A percentile compares a stretch with the other conserved stretches of the same genome.
Evolutionary conservation across 2,113 vertebrate species (phyloP).

Genomic region (Nyctereutes procyonoides): DNA sequence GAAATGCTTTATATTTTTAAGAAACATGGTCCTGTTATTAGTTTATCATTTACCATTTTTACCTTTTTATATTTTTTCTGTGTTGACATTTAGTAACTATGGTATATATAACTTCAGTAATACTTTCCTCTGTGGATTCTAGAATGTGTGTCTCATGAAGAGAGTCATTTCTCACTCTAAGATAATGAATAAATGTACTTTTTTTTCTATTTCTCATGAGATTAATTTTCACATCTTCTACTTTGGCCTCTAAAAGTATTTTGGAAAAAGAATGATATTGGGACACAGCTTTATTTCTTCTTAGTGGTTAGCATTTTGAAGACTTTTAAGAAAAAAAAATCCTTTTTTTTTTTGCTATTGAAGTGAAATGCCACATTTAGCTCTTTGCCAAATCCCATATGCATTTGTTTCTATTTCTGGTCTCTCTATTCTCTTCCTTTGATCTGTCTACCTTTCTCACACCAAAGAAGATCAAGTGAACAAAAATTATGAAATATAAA

Average conservation of each 20-base stretch:
- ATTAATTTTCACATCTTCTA: slow-evolving; percentile 22
- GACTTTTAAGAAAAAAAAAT: not conserved
- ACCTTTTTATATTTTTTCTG: not conserved
- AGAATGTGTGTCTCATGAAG: not conserved
- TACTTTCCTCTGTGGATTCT: not conserved
- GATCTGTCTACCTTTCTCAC: not conserved
- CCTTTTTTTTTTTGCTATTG: not conserved
- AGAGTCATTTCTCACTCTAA: not conserved
- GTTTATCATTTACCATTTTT: not conserved
- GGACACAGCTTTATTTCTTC: not conserved
- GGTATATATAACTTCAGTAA: not conserved
- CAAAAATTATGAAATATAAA: not conserved
- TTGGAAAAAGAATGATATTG: not conserved
- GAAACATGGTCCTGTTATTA: not conserved
- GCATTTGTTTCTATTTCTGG: not conserved
- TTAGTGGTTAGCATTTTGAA: not conserved
- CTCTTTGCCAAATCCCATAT: not conserved
- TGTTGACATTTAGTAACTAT: slow-evolving; percentile 1
- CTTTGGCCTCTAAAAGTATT: slow-evolving; percentile 17
- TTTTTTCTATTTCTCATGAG: not conserved
- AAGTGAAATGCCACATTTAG: slow-evolving; percentile 20
- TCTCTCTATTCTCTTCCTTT: not conserved
- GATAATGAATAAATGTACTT: not conserved
- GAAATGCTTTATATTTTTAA: not conserved
- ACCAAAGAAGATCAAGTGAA: not conserved